Percentiles rank a stretch among this genome's conserved stretches.
Evolutionary conservation across 92 coral and sea anemone genomes (phyloP).

Genomic region (Porites evermanni): DNA sequence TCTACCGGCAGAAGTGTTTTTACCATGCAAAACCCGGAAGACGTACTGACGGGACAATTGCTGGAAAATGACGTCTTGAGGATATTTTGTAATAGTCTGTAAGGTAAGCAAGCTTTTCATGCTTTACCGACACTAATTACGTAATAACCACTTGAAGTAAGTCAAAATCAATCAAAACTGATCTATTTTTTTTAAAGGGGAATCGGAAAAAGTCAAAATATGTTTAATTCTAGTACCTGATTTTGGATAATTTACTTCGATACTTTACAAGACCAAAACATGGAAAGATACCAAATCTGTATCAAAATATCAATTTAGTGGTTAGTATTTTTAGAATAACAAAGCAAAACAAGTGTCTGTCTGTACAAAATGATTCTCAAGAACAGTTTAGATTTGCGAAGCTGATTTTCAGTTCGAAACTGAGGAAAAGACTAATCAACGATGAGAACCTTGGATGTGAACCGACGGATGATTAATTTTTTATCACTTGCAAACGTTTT

Average conservation of each 20-base stretch:
- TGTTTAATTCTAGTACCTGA: no score
- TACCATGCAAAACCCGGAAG: background rate
- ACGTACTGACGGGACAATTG: background rate
- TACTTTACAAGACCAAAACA: background rate
- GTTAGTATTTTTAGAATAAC: background rate
- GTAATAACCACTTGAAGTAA: no score
- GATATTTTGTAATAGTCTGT: no score
- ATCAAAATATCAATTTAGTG: background rate
- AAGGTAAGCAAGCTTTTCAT: no score
- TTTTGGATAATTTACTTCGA: background rate
- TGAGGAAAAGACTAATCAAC: background rate
- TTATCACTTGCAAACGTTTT: background rate
- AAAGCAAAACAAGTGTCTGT: background rate
- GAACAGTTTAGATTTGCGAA: no score
- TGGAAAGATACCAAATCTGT: background rate
- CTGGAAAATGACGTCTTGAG: background rate
- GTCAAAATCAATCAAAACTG: no score
- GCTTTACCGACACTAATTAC: no score
- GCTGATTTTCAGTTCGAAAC: background rate
- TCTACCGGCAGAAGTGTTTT: background rate
- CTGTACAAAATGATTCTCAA: background rate
- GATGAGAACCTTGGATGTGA: no score
- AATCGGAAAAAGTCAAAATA: no score
- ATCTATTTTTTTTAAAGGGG: no score
- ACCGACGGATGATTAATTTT: background rate